A percentile compares a stretch with the other conserved stretches of the same genome.
Conservation (phyloP, 2,797 vertebrate genomes). For the Cirrhinus molitorella region DNA sequence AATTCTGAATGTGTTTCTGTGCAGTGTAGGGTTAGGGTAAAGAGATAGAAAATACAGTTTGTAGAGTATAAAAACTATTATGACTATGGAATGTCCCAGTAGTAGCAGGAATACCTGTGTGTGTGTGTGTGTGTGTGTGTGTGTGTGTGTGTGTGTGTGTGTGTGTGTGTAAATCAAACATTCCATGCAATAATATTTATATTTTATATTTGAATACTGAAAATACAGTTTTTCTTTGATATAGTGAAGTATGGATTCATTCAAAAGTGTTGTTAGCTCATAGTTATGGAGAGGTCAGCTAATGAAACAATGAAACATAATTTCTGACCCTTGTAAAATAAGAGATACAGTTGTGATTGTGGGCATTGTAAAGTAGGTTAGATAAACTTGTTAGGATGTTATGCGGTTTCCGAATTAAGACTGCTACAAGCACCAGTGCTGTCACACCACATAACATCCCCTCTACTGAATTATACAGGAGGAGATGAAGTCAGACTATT, state of each 20-base stretch:
- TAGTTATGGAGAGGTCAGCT: not conserved
- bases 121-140: no score
- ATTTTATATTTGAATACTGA: not conserved
- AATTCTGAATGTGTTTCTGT: no score
- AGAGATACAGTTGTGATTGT: not conserved
- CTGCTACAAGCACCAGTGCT: slow-evolving; percentile 15
- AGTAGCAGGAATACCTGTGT: no score
- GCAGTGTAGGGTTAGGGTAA: no score
- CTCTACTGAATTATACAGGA: slow-evolving; percentile 70
- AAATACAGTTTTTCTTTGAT: not conserved
- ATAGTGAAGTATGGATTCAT: not conserved
- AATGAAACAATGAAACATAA: not conserved
- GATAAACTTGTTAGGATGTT: slow-evolving; percentile 23
- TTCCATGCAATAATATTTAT: not conserved
- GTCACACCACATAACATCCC: slow-evolving; percentile 47
- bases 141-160: no score
- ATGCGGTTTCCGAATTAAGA: slow-evolving; percentile 18
- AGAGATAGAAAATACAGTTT: no score
- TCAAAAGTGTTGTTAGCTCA: not conserved
- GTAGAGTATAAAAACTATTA: no score
- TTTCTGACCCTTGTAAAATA: not conserved
- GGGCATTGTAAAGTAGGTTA: slow-evolving; percentile 22
- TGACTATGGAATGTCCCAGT: no score
- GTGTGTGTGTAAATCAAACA: not conserved
- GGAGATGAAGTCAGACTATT: slow-evolving; percentile 72